These are phyloP conservation scores for Coracopsis vasa DNA, from an alignment of 2,113 vertebrate genomes.

Conservation along the genomic window DNA sequence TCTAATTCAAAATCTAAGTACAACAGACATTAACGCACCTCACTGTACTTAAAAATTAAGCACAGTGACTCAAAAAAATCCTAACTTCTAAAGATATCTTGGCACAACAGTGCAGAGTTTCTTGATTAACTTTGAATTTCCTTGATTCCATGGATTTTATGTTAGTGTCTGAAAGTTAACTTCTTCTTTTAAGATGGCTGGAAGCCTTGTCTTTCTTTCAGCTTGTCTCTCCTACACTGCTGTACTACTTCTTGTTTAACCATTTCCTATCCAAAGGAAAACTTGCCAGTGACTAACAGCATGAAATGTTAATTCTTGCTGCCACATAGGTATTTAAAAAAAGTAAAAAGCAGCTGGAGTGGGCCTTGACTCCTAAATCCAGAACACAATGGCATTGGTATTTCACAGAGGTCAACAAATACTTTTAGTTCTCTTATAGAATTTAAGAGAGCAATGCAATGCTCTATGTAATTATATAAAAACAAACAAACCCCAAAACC, in stretches of 20 bases:
- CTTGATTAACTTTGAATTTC: slow-evolving; percentile 6
- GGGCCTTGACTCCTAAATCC: neutral
- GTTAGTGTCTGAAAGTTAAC: neutral
- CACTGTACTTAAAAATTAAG: neutral
- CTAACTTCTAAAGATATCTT: neutral
- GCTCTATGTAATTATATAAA: neutral
- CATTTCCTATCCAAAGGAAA: neutral
- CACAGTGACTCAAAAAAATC: neutral
- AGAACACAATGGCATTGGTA: neutral
- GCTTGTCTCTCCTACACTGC: neutral
- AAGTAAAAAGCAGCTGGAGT: neutral
- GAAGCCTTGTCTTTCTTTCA: neutral
- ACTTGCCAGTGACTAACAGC: neutral
- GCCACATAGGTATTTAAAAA: neutral
- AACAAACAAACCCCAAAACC: neutral
- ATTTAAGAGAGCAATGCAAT: neutral
- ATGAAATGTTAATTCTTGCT: neutral
- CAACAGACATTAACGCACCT: neutral
- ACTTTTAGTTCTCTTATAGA: neutral
- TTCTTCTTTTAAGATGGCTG: neutral
- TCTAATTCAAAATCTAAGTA: neutral
- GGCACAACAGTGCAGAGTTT: neutral
- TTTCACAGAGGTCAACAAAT: neutral
- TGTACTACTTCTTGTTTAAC: neutral
- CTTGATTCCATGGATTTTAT: neutral